Evolutionary conservation across 2,888 invertebrate genomes (phyloP).

Genomic region (Hymenopus coronatus): DNA sequence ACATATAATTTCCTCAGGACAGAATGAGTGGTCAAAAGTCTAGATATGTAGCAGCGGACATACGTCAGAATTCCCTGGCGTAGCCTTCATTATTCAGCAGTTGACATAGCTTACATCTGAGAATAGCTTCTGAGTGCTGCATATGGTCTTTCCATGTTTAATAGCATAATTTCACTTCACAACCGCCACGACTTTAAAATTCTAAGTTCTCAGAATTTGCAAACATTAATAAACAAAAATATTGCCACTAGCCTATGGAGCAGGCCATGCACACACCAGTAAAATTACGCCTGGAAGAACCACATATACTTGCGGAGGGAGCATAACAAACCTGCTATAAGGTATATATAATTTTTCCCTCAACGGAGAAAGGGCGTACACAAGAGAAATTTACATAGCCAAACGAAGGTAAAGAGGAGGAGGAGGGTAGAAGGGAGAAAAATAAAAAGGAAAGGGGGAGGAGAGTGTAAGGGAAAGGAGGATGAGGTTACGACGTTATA

Average conservation of each 20-base stretch:
- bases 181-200: not conserved
- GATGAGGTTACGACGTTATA: conserved; percentile 14
- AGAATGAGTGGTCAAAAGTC: not conserved
- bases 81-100: not conserved
- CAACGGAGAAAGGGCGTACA: not conserved
- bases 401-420: conserved; percentile 16
- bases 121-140: not conserved
- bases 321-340: not conserved
- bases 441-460: not conserved
- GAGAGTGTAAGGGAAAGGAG: not conserved
- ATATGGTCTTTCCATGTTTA: not conserved
- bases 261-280: not conserved
- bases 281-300: not conserved
- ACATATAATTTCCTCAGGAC: not conserved
- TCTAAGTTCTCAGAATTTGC: not conserved
- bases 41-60: not conserved
- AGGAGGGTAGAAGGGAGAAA: not conserved
- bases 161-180: not conserved
- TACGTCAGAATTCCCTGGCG: not conserved
- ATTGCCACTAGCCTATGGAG: not conserved
- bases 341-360: not conserved
- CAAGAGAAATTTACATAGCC: conserved; percentile 14
- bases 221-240: not conserved
- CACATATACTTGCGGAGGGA: not conserved
- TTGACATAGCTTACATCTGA: not conserved